Evolutionary conservation across 1,140 invertebrate species (phyloP).

Genomic region (Zaprionus nigranus): DNA sequence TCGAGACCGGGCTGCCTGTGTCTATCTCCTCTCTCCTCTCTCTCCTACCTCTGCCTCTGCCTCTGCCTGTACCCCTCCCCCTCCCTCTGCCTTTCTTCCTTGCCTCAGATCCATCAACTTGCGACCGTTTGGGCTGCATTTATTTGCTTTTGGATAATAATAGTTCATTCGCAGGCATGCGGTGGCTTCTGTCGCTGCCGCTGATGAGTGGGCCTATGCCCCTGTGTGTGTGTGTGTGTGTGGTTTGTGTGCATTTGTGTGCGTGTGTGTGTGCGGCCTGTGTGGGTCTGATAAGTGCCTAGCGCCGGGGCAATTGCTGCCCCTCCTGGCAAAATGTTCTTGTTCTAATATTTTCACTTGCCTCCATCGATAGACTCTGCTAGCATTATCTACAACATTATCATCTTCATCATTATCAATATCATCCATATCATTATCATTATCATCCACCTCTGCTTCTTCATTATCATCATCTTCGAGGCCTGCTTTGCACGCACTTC

Average conservation of each 20-base stretch:
- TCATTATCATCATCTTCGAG: neutral
- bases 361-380: conserved; percentile 29
- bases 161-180: conserved; percentile 71
- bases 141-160: conserved; percentile 78
- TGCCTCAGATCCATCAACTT: conserved; percentile 40
- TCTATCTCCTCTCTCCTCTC: too few relatives aligned
- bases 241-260: conserved; percentile 38
- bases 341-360: conserved; percentile 37
- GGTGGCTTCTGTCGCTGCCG: conserved; percentile 66
- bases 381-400: neutral
- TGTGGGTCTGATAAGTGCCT: conserved; percentile 69
- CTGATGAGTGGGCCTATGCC: conserved; percentile 52
- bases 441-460: conserved; percentile 27
- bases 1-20: neutral
- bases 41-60: neutral
- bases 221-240: conserved; percentile 25
- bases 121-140: conserved; percentile 52
- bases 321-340: conserved; percentile 24
- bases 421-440: neutral
- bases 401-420: neutral
- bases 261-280: conserved; percentile 8
- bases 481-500: conserved; percentile 53
- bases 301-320: conserved; percentile 48
- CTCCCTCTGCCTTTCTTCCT: neutral
- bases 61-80: neutral